phyloP scores from a whole-genome alignment of 37 sponge, comb jelly and placozoan species.

The Oopsacas minuta region DNA sequence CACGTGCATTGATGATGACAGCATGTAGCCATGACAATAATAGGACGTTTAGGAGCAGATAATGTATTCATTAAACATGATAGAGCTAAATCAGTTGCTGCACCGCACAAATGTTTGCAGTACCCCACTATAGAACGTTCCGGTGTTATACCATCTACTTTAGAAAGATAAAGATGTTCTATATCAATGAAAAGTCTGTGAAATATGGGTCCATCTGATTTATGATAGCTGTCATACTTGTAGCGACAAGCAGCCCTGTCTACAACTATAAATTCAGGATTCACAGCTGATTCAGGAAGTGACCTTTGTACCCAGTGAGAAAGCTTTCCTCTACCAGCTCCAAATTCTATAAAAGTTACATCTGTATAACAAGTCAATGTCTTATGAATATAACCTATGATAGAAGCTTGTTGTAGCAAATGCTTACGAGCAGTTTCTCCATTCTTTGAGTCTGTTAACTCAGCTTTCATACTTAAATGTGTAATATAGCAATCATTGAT shows the following conservation, averaged over 20 bases:
- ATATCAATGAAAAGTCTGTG: constrained; percentile 67
- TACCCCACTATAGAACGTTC: constrained; percentile 29
- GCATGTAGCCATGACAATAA: constrained; percentile 61
- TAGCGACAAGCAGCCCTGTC: background rate
- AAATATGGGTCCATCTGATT: constrained; percentile 34
- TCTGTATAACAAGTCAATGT: constrained; percentile 20
- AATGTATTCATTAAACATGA: constrained; percentile 57
- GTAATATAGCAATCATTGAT: background rate
- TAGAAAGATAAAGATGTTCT: constrained; percentile 33
- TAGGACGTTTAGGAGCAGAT: constrained; percentile 14
- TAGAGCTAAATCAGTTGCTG: constrained; percentile 61
- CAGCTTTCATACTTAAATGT: constrained; percentile 27
- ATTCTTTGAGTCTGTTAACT: constrained; percentile 32
- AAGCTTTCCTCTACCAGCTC: constrained; percentile 68
- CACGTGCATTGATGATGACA: constrained; percentile 82
- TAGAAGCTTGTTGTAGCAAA: constrained; percentile 65
- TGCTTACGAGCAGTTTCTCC: constrained; percentile 61
- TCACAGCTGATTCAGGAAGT: background rate
- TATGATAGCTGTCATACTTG: constrained; percentile 24
- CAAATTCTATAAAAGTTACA: constrained; percentile 67
- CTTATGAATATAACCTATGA: constrained; percentile 49
- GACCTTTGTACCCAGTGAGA: constrained; percentile 44
- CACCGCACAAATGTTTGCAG: constrained; percentile 81
- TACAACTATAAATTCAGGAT: background rate
- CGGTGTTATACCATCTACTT: background rate